phyloP scores from a whole-genome alignment of 1,140 invertebrate species.

The Bombus cullumanus region DNA sequence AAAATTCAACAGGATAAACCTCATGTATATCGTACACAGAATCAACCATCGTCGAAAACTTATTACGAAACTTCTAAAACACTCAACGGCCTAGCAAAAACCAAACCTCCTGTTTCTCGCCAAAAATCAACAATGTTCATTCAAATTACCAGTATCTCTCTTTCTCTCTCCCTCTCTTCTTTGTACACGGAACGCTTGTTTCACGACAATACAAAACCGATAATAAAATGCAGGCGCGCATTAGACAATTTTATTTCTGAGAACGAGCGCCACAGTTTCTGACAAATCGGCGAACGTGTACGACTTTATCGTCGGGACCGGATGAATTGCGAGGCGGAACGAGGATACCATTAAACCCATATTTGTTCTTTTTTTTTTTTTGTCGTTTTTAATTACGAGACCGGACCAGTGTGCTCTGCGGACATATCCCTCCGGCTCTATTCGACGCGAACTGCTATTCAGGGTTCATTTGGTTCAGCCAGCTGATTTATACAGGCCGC shows the following conservation, averaged over 20 bases:
- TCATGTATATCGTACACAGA: no score
- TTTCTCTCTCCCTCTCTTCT: no score
- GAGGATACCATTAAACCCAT: conserved; percentile 30
- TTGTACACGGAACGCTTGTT: no score
- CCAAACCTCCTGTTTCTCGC: neutral
- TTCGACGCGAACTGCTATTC: conserved; percentile 53
- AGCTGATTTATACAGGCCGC: conserved; percentile 70
- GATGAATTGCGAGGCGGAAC: conserved; percentile 19
- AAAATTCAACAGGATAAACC: neutral
- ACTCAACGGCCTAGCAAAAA: neutral
- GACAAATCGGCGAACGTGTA: neutral
- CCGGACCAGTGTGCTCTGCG: conserved; percentile 17
- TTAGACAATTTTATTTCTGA: conserved; percentile 15
- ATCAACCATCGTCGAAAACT: neutral
- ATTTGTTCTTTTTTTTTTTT: conserved; percentile 35
- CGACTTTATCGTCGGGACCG: conserved; percentile 14
- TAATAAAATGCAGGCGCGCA: neutral
- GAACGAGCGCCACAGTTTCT: neutral
- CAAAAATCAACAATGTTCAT: neutral
- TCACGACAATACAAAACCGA: neutral
- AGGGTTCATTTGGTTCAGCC: conserved; percentile 67
- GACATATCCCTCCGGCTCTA: conserved; percentile 29
- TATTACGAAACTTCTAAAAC: neutral
- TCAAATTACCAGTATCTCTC: no score
- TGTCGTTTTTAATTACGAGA: conserved; percentile 68